These are phyloP conservation scores for Propithecus deckenii DNA, from an alignment of 2,797 vertebrate genomes.

Conservation along the genomic window DNA sequence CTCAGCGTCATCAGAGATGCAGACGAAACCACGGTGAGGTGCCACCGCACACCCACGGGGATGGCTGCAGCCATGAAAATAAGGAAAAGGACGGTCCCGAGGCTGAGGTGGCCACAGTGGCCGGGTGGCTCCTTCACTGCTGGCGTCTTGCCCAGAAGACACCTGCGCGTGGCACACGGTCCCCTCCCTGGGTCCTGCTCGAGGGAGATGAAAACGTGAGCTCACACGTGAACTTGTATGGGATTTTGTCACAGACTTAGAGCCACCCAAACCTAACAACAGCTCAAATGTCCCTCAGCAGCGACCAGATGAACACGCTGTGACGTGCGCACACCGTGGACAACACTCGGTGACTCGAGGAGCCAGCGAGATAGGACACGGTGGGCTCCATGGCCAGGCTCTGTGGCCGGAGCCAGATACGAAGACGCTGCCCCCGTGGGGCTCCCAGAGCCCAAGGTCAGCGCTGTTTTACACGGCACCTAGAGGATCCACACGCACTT, in stretches of 20 bases:
- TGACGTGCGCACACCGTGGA: fast-evolving
- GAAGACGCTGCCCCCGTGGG: neutral
- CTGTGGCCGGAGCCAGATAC: neutral
- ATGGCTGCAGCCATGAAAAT: neutral
- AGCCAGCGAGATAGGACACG: neutral
- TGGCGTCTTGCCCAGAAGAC: neutral
- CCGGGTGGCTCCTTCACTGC: neutral
- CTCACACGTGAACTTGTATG: neutral
- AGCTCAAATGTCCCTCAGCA: neutral
- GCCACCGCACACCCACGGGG: fast-evolving
- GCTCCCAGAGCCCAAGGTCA: neutral
- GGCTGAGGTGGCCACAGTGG: neutral
- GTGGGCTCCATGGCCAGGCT: neutral
- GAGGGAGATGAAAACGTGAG: neutral
- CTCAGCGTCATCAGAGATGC: neutral
- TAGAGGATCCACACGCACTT: neutral
- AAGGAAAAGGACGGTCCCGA: neutral
- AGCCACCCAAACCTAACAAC: neutral
- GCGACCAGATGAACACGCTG: fast-evolving
- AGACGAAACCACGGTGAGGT: neutral
- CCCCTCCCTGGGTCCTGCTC: neutral
- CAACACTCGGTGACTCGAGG: no score
- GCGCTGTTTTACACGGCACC: neutral
- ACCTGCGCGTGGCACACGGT: neutral
- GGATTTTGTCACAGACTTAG: neutral